Percentiles rank a stretch among this genome's conserved stretches.
Evolutionary conservation across 2,797 vertebrate genomes (phyloP).

Genomic region (Vipera latastei): DNA sequence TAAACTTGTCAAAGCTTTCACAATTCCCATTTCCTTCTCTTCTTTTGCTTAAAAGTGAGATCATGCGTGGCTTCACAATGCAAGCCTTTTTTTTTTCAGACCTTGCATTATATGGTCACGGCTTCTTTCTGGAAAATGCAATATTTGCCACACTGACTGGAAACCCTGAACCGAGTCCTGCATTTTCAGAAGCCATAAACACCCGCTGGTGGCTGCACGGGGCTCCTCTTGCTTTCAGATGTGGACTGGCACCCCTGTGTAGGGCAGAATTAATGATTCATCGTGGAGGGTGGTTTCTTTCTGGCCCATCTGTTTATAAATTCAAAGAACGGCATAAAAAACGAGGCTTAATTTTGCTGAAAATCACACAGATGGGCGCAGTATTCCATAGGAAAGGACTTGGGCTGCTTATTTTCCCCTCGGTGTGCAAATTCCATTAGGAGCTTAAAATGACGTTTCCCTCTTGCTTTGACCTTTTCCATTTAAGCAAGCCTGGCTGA

Average conservation of each 20-base stretch:
- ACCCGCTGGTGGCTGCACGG: background rate
- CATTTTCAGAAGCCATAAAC: background rate
- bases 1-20: background rate
- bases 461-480: background rate
- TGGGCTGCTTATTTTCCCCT: background rate
- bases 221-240: background rate
- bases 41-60: background rate
- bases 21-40: background rate
- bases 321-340: background rate
- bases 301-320: background rate
- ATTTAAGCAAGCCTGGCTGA: background rate
- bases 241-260: fast-evolving
- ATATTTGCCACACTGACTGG: background rate
- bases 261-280: too few relatives aligned
- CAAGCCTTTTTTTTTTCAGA: background rate
- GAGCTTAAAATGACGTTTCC: background rate
- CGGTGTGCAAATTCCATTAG: background rate
- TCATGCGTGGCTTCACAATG: background rate
- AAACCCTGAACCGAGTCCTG: background rate
- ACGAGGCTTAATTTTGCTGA: background rate
- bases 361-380: background rate
- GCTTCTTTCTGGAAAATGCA: background rate
- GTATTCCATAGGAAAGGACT: background rate
- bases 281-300: background rate
- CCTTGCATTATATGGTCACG: background rate